phyloP scores from a whole-genome alignment of 2,113 vertebrate genomes.

The Entomyzon cyanotis region DNA sequence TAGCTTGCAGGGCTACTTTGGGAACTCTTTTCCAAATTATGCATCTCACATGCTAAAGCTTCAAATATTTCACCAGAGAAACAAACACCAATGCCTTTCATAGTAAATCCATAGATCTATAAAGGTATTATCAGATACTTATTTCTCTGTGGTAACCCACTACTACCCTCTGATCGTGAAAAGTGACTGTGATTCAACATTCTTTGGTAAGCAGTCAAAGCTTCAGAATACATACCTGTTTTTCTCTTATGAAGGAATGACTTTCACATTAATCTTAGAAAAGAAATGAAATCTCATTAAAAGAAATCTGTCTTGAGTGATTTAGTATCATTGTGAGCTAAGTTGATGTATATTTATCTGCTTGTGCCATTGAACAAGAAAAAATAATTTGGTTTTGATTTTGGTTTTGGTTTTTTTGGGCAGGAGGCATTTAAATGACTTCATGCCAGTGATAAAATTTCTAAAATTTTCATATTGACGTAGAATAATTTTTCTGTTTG shows the following conservation, averaged over 20 bases:
- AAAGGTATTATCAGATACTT: neutral
- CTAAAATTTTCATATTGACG: neutral
- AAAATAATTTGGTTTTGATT: neutral
- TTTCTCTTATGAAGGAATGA: neutral
- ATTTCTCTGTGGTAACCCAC: neutral
- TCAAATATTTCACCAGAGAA: neutral
- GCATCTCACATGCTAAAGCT: neutral
- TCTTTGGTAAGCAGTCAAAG: neutral
- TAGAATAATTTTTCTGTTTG: neutral
- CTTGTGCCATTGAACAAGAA: neutral
- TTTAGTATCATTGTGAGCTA: neutral
- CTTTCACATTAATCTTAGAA: neutral
- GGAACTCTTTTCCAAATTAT: neutral
- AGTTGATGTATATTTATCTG: neutral
- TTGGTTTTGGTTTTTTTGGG: neutral
- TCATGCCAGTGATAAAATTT: neutral
- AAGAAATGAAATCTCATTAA: neutral
- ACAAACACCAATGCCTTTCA: neutral
- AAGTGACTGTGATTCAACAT: neutral
- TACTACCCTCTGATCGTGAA: neutral
- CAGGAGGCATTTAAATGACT: neutral
- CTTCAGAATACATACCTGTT: neutral
- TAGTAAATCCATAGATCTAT: neutral
- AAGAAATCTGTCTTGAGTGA: neutral
- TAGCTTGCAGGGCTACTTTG: rapidly evolving